Evolutionary conservation across 2,888 invertebrate species (phyloP).

Genomic region (Hymenopus coronatus): DNA sequence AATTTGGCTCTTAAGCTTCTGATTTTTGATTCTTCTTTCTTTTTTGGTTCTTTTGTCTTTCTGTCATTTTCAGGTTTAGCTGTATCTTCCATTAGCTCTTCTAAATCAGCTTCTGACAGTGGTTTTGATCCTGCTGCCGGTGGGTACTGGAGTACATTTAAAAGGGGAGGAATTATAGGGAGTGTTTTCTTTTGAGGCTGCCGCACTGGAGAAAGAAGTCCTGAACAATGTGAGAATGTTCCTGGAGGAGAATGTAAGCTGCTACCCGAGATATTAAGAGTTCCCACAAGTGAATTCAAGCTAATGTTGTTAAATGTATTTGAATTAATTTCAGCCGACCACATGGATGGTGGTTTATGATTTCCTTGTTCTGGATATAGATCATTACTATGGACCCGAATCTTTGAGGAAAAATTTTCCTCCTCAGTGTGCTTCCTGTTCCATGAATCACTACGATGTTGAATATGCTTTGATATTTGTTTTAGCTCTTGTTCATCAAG

Average conservation of each 20-base stretch:
- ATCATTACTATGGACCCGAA: neutral
- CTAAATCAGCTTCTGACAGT: conserved; percentile 8
- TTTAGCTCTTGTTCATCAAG: neutral
- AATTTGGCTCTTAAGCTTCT: conserved; percentile 28
- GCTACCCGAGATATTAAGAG: neutral
- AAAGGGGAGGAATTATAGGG: neutral
- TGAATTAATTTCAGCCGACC: neutral
- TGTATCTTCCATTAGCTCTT: conserved; percentile 13
- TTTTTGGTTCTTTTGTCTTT: neutral
- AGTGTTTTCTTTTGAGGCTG: neutral
- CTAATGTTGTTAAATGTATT: neutral
- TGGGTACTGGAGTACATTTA: neutral
- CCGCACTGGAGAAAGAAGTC: neutral
- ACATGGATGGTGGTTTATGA: neutral
- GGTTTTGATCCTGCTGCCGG: conserved; percentile 1
- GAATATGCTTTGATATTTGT: neutral
- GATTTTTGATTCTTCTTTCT: neutral
- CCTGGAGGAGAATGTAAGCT: neutral
- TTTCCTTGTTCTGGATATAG: neutral
- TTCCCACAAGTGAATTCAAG: neutral
- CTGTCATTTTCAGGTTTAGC: neutral
- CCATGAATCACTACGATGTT: neutral
- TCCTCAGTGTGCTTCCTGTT: neutral
- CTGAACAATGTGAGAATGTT: neutral
- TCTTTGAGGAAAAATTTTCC: neutral